Conservation (phyloP, 2,888 invertebrate species). For the Panopea generosa region DNA sequence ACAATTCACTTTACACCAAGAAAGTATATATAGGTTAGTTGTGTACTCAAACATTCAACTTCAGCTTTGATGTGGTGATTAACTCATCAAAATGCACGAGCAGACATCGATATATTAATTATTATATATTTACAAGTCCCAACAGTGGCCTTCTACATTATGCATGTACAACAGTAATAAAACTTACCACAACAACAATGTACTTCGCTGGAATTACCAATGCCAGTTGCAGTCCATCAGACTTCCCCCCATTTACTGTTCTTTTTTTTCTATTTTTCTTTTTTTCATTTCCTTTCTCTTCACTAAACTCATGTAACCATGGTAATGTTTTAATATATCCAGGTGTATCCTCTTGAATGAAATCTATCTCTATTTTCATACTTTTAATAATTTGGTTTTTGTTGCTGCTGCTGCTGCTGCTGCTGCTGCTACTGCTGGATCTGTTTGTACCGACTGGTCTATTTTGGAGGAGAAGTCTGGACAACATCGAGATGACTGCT, state of each 20-base stretch:
- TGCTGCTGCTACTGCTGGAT: not conserved
- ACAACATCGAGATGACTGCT: conserved; percentile 21
- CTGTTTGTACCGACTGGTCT: conserved; percentile 5
- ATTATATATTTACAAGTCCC: too few species aligned
- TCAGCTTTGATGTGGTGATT: too few species aligned
- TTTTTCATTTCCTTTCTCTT: conserved; percentile 4
- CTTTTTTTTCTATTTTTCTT: not conserved
- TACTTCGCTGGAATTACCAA: conserved; percentile 53
- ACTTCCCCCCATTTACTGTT: not conserved
- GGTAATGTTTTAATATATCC: not conserved
- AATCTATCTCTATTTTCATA: conserved; percentile 31
- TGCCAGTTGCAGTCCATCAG: conserved; percentile 17
- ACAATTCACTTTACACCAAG: too few species aligned
- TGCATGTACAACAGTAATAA: too few species aligned
- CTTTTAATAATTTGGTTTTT: not conserved
- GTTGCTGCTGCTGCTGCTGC: not conserved
- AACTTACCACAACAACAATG: conserved; percentile 61
- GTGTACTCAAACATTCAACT: too few species aligned
- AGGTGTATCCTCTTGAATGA: not conserved
- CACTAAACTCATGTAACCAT: conserved; percentile 8
- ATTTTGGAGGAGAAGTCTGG: conserved; percentile 20
- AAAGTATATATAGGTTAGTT: too few species aligned
- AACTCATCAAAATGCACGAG: too few species aligned
- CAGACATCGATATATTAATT: too few species aligned
- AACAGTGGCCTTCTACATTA: too few species aligned